Percentiles rank a stretch among this genome's conserved stretches.
phyloP scores from a whole-genome alignment of 2,797 vertebrate species.

The Percopsis omiscomaycus region DNA sequence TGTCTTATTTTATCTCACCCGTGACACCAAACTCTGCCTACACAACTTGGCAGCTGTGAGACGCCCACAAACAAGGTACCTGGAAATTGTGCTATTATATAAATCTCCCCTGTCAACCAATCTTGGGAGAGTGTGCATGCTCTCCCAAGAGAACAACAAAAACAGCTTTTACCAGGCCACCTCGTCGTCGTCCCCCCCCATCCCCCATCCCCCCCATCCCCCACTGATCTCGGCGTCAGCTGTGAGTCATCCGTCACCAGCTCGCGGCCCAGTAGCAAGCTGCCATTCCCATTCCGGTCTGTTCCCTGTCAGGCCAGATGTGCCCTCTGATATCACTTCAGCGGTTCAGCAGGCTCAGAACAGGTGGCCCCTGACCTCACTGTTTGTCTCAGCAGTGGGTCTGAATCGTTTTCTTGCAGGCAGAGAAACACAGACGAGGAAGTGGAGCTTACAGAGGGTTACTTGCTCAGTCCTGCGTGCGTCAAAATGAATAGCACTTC shows the following conservation, averaged over 20 bases:
- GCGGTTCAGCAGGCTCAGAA: constrained; percentile 42
- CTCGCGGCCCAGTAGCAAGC: constrained; percentile 31
- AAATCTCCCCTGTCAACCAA: constrained; percentile 8
- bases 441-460: neutral
- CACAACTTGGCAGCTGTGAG: neutral
- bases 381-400: constrained; percentile 26
- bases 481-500: neutral
- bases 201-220: constrained; percentile 32
- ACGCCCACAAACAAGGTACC: neutral
- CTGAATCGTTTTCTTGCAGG: constrained; percentile 5
- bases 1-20: neutral
- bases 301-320: constrained; percentile 66
- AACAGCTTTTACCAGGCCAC: neutral
- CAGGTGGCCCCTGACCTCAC: constrained; percentile 68
- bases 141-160: constrained; percentile 6
- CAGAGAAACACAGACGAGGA: neutral
- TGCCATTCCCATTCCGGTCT: constrained; percentile 62
- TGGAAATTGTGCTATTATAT: too few species aligned
- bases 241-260: constrained; percentile 64
- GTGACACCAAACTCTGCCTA: neutral
- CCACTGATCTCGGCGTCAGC: constrained; percentile 53
- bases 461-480: neutral
- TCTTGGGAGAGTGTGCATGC: neutral
- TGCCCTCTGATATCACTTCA: constrained; percentile 66
- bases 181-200: too few species aligned